Conservation (phyloP, 2,888 invertebrate species). For the Drosophila quasianomalipes region DNA sequence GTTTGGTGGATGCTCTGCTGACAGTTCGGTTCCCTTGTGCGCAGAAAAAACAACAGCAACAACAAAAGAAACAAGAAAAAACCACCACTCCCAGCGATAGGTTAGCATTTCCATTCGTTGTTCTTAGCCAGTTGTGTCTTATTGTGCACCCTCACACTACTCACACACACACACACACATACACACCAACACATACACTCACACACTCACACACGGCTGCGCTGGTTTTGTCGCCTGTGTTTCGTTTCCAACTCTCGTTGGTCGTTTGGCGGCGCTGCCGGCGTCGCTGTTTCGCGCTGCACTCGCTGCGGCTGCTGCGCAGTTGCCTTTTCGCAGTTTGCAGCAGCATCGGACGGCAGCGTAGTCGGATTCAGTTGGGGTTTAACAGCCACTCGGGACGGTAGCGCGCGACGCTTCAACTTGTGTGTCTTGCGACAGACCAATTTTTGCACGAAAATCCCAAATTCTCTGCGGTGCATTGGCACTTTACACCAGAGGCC, state of each 20-base stretch:
- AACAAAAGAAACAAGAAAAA: constrained; percentile 28
- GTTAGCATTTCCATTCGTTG: constrained; percentile 73
- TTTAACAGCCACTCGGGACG: constrained; percentile 86
- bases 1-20: constrained; percentile 68
- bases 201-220: constrained; percentile 1
- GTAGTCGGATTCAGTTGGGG: constrained; percentile 86
- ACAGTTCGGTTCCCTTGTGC: constrained; percentile 69
- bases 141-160: constrained; percentile 35
- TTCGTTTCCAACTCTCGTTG: constrained; percentile 79
- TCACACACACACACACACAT: constrained; percentile 7
- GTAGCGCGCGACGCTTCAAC: constrained; percentile 83
- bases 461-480: constrained; percentile 84
- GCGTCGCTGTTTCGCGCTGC: constrained; percentile 44
- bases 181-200: background rate
- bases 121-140: constrained; percentile 38
- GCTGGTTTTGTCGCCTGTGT: constrained; percentile 48
- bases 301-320: constrained; percentile 49
- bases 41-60: background rate
- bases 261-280: constrained; percentile 52
- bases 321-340: constrained; percentile 62
- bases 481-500: constrained; percentile 40
- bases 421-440: constrained; percentile 71
- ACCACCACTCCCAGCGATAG: constrained; percentile 75
- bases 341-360: constrained; percentile 73
- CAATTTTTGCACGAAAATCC: constrained; percentile 81